phyloP scores from a whole-genome alignment of 2,888 invertebrate genomes.

The Branchipolynoe longqiensis region DNA sequence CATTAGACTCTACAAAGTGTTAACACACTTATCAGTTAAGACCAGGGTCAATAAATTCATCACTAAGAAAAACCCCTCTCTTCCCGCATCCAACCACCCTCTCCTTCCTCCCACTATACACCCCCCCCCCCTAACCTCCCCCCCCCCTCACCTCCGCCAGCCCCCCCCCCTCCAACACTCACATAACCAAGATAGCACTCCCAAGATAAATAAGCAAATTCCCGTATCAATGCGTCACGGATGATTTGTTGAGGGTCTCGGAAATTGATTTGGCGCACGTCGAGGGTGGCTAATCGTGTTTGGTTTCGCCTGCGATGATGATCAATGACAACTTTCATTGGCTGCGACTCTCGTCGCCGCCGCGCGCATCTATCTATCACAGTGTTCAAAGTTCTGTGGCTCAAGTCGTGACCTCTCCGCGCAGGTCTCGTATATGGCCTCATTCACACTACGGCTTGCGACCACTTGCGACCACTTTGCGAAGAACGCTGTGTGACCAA shows the following conservation, averaged over 20 bases:
- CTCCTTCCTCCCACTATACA: too few species aligned
- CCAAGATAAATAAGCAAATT: constrained; percentile 47
- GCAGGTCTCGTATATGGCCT: too few species aligned
- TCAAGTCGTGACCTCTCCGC: constrained; percentile 10
- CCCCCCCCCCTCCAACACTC: not conserved
- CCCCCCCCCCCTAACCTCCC: not conserved
- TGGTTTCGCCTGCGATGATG: constrained; percentile 12
- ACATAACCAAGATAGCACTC: not conserved
- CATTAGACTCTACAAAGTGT: too few species aligned
- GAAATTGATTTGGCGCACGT: constrained; percentile 38
- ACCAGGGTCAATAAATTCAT: too few species aligned
- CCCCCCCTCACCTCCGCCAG: not conserved
- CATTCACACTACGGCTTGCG: too few species aligned
- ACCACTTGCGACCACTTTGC: too few species aligned
- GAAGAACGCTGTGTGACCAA: too few species aligned
- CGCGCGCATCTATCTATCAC: constrained; percentile 14
- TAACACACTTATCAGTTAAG: too few species aligned
- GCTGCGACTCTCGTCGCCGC: not conserved
- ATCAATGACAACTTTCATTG: constrained; percentile 36
- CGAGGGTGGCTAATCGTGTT: constrained; percentile 6
- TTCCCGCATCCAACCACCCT: too few species aligned
- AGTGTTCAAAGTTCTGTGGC: constrained; percentile 19
- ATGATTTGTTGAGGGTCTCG: constrained; percentile 33
- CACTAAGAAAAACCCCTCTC: too few species aligned
- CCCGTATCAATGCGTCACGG: constrained; percentile 43